Percentiles rank a stretch among this genome's conserved stretches.
Conservation (phyloP, 2,113 vertebrate species). For the Dinomys branickii region DNA sequence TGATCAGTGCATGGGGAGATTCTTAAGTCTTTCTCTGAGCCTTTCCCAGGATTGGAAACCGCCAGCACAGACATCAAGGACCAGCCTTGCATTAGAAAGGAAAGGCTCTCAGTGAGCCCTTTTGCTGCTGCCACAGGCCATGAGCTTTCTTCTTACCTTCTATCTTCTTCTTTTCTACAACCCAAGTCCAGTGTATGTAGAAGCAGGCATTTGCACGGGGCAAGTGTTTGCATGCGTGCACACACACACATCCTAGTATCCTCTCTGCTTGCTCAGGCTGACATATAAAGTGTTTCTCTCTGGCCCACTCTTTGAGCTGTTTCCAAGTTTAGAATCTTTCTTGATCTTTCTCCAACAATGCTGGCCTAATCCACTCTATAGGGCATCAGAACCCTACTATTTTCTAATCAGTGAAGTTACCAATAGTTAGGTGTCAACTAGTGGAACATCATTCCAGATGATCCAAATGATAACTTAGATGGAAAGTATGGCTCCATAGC, state of each 20-base stretch:
- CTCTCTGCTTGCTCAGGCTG: background rate
- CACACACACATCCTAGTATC: no score
- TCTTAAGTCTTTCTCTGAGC: background rate
- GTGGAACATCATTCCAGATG: background rate
- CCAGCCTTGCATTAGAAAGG: background rate
- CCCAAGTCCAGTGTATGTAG: background rate
- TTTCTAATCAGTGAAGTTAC: background rate
- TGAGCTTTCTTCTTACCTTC: background rate
- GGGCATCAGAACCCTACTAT: background rate
- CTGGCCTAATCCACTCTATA: background rate
- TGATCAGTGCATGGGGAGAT: background rate
- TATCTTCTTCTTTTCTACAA: background rate
- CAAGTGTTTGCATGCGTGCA: no score
- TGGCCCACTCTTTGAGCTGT: background rate
- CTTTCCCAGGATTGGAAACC: background rate
- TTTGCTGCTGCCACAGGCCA: background rate
- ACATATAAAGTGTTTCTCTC: background rate
- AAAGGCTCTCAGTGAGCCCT: background rate
- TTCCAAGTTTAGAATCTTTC: background rate
- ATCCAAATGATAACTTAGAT: background rate
- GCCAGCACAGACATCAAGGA: fast-evolving
- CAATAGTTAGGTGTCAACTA: background rate
- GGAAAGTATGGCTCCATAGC: background rate
- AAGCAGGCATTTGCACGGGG: background rate
- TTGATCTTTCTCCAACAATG: background rate